phyloP scores from a whole-genome alignment of 2,113 vertebrate genomes.

The Heliornis fulica region DNA sequence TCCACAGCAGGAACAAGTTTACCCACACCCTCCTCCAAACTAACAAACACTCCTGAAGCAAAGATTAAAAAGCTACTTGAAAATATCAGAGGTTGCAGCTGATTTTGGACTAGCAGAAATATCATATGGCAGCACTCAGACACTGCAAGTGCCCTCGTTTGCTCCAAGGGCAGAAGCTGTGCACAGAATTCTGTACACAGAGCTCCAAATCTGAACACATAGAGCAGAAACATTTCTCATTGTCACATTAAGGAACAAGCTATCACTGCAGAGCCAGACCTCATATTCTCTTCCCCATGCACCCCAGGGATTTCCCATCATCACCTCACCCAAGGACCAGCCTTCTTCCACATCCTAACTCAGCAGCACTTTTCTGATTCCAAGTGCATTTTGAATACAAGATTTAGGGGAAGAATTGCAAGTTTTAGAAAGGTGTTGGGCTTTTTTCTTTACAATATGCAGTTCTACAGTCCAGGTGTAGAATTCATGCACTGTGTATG shows the following conservation, averaged over 20 bases:
- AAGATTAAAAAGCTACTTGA: background rate
- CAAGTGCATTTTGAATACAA: background rate
- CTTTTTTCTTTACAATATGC: background rate
- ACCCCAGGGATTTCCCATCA: background rate
- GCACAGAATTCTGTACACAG: background rate
- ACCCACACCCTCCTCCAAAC: background rate
- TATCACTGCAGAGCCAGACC: background rate
- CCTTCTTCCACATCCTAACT: background rate
- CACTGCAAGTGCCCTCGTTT: too few species aligned
- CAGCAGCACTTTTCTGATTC: background rate
- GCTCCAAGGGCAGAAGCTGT: background rate
- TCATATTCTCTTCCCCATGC: background rate
- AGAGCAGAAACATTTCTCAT: background rate
- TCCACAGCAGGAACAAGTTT: background rate
- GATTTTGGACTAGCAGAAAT: background rate
- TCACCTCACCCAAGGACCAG: background rate
- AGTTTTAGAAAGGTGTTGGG: background rate
- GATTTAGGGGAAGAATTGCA: background rate
- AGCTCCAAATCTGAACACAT: accelerated
- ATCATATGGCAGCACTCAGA: background rate
- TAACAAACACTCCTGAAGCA: background rate
- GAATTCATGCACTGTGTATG: accelerated
- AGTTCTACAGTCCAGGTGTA: background rate
- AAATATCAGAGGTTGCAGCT: background rate
- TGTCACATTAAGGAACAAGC: background rate